Conservation (phyloP, 2,888 invertebrate species). For the Macrophya alboannulata region DNA sequence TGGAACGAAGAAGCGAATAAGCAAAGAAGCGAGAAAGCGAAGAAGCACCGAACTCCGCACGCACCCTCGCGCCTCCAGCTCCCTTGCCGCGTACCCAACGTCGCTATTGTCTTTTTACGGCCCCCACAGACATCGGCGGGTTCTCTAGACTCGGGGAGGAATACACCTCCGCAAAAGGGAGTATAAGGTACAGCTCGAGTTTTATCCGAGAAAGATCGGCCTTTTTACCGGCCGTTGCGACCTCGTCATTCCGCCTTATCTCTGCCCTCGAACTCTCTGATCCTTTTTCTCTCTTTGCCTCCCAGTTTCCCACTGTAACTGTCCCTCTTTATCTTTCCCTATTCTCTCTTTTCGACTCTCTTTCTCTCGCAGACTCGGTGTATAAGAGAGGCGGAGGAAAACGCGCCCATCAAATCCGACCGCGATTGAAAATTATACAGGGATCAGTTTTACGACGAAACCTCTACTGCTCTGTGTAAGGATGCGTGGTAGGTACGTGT, state of each 20-base stretch:
- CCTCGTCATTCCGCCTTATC: conserved; percentile 79
- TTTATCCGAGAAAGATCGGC: conserved; percentile 77
- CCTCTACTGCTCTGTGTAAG: conserved; percentile 17
- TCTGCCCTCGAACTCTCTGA: conserved; percentile 65
- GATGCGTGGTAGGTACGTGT: conserved; percentile 35
- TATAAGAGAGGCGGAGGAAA: conserved; percentile 64
- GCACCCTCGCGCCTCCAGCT: conserved; percentile 19
- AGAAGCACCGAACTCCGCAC: conserved; percentile 11
- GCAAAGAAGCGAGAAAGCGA: conserved; percentile 49
- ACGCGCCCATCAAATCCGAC: conserved; percentile 79
- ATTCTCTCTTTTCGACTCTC: conserved; percentile 7
- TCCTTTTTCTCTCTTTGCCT: neutral
- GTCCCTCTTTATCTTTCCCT: conserved; percentile 19
- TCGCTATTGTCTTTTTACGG: conserved; percentile 78
- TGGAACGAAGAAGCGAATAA: conserved; percentile 50
- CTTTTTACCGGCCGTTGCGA: conserved; percentile 80
- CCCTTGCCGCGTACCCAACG: conserved; percentile 3
- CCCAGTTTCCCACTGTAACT: conserved; percentile 33
- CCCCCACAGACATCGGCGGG: conserved; percentile 69
- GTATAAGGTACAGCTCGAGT: conserved; percentile 67
- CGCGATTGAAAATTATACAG: conserved; percentile 80
- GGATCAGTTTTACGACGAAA: conserved; percentile 78
- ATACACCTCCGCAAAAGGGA: conserved; percentile 51
- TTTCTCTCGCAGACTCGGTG: neutral
- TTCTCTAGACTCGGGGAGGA: conserved; percentile 64